Percentiles rank a stretch among this genome's conserved stretches.
Conservation (phyloP, 2,888 invertebrate genomes). For the Pyrrhosoma nymphula region DNA sequence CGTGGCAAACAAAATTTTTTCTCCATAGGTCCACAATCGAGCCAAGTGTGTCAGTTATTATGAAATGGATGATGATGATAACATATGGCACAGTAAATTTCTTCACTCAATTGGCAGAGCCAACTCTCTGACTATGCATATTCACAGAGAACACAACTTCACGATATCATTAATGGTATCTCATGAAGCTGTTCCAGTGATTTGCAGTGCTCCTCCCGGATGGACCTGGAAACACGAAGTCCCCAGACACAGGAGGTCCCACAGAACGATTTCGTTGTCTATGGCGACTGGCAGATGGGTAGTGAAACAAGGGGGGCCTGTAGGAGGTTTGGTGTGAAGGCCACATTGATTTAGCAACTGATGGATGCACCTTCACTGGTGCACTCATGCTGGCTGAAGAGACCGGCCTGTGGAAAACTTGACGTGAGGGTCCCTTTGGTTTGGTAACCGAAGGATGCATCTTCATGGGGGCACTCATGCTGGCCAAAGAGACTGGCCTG, state of each 20-base stretch:
- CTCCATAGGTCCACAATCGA: not conserved
- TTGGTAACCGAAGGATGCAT: not conserved
- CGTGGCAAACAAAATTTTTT: not conserved
- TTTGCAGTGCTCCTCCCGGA: not conserved
- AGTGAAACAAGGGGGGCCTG: not conserved
- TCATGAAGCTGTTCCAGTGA: not conserved
- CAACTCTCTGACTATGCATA: not conserved
- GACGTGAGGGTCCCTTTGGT: not conserved
- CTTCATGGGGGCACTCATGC: not conserved
- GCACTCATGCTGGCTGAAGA: not conserved
- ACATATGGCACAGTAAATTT: not conserved
- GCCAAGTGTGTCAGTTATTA: not conserved
- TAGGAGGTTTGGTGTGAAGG: not conserved
- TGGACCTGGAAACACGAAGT: not conserved
- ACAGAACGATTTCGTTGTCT: not conserved
- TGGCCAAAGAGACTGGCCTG: not conserved
- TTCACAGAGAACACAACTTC: not conserved
- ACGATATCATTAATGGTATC: not conserved
- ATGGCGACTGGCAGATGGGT: not conserved
- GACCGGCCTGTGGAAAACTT: not conserved
- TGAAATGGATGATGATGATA: not conserved
- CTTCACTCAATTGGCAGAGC: not conserved
- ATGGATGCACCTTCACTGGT: not conserved
- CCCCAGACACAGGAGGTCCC: not conserved
- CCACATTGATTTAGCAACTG: not conserved